Percentiles rank a stretch among this genome's conserved stretches.
Conservation (phyloP, 2,113 vertebrate species). For the Drymodes brunneopygia region DNA sequence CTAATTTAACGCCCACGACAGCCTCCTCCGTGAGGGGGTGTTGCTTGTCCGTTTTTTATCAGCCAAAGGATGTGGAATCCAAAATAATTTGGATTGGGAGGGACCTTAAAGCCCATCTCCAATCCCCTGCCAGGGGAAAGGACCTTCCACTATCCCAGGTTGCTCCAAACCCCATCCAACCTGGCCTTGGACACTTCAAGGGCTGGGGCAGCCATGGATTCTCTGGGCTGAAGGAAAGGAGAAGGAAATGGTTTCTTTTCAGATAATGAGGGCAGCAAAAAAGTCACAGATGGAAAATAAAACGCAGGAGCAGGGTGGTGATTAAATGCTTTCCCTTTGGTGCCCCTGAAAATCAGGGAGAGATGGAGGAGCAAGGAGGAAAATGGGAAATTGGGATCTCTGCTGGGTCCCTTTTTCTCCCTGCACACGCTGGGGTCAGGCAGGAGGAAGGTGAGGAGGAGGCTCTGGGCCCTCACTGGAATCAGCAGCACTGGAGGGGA, state of each 20-base stretch:
- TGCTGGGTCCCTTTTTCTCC: background rate
- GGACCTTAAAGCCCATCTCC: background rate
- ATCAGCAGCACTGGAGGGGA: accelerated
- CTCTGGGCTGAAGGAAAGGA: background rate
- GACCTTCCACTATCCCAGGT: background rate
- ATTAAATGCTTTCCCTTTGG: background rate
- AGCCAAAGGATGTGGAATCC: background rate
- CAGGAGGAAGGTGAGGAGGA: background rate
- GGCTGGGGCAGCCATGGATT: background rate
- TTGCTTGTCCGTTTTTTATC: background rate
- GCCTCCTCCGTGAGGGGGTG: accelerated
- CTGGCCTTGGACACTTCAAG: background rate
- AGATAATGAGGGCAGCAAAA: background rate
- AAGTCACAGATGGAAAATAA: background rate
- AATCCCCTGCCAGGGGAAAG: background rate
- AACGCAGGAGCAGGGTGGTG: accelerated
- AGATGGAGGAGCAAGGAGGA: background rate
- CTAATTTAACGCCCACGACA: accelerated
- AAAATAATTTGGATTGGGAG: background rate
- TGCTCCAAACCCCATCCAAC: background rate
- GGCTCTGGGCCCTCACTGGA: background rate
- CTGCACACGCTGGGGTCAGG: background rate
- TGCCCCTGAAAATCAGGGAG: background rate
- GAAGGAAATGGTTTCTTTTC: background rate
- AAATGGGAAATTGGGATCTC: background rate